Evolutionary conservation across 2,113 vertebrate species (phyloP), one percentile per base, ranked within the genome.

Genomic region (Campylorhamphus procurvoides): DNA sequence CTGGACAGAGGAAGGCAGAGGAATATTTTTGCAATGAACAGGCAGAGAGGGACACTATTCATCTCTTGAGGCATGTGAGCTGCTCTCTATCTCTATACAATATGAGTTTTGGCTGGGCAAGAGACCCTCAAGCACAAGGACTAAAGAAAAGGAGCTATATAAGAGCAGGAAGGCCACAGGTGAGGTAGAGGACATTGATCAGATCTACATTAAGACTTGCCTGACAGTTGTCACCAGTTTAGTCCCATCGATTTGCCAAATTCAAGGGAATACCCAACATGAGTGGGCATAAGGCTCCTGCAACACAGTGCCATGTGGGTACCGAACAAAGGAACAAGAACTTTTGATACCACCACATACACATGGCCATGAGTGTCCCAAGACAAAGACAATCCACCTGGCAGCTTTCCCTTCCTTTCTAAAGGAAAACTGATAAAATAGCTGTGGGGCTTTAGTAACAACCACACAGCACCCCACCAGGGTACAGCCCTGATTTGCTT

Each of bases 1-100:
- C 94, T 72, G 93, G 74, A 27, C 35, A 89, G 89, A 87, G 60
- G 83, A 66, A 91, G 78, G 84, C 59, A 84, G 68, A 39, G 82
- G 76, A 86, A 52, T 71, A 91, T 75, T 79, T 90, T 33, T 53
- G 88, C 46, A 58, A 28, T 7, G 56, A 87, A 28, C n/a, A 84
- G 72, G 71, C 90, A 78, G 39, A 83, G 69, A 53, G 40, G 56
- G 68, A 52, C 52, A 50, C 40, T 2, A 1, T 10, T 80, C 39
- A 22, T 37, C 52, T 52, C 59, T 27, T 1, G 4, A 71, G 55
- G 29, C 1, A 1, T 0, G 23, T 1, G 52, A 88, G 68, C 56
- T 81, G 69, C 83, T 63, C 67, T 40, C n/a, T 22, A 4, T 50
- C 3, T 66, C 17, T 13, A n/a, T 14, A 12, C 13, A 2, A 4